phyloP scores from a whole-genome alignment of 2,888 invertebrate genomes.

The Acleris holmiana region DNA sequence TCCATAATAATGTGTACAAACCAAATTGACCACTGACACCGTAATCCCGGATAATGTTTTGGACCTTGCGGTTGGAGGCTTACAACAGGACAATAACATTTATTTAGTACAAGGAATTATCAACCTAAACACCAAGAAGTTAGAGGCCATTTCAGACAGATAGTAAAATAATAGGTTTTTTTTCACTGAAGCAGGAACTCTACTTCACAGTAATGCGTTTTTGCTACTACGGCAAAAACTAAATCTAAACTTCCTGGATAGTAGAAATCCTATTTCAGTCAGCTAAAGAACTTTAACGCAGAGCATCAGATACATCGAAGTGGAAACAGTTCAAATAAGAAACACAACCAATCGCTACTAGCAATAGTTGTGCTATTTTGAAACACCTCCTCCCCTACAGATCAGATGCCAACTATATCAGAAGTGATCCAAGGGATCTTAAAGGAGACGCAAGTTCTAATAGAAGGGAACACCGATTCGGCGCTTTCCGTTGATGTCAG shows the following conservation, averaged over 20 bases:
- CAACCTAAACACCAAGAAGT: conserved; percentile 50
- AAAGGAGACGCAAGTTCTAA: conserved; percentile 66
- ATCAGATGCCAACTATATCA: conserved; percentile 4
- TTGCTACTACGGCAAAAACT: neutral
- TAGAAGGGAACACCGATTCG: conserved; percentile 61
- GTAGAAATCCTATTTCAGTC: conserved; percentile 24
- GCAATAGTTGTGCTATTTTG: neutral
- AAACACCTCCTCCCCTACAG: neutral
- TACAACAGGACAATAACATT: conserved; percentile 72
- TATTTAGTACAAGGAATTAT: conserved; percentile 61
- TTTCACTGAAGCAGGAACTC: conserved; percentile 48
- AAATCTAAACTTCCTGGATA: neutral
- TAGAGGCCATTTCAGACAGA: conserved; percentile 42
- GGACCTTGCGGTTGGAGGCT: conserved; percentile 78
- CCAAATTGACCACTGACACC: conserved; percentile 83
- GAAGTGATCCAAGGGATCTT: conserved; percentile 52
- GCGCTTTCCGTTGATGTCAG: conserved; percentile 43
- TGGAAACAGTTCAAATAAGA: neutral
- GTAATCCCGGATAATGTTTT: conserved; percentile 80
- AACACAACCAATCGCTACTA: neutral
- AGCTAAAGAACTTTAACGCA: conserved; percentile 14
- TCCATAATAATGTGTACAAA: conserved; percentile 71
- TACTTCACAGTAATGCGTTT: conserved; percentile 8
- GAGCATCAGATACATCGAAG: neutral
- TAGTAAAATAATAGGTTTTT: conserved; percentile 30